A percentile compares a stretch with the other conserved stretches of the same genome.
phyloP scores from a whole-genome alignment of 1,140 invertebrate species.

The Thalassaphorura encarpata region DNA sequence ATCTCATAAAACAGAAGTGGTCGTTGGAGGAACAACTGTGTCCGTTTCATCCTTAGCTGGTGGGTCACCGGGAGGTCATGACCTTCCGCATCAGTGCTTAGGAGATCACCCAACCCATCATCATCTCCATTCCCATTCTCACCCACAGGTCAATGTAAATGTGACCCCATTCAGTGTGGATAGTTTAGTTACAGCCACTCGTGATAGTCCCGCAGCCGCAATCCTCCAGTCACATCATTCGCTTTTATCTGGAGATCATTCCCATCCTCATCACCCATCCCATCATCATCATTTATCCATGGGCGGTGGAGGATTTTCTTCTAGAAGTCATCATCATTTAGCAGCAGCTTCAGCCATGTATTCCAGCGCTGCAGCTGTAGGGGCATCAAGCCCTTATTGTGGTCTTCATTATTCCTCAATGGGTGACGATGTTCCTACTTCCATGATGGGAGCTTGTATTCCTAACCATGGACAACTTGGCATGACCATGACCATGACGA shows the following conservation, averaged over 20 bases:
- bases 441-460: too few species aligned
- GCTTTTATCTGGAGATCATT: not conserved
- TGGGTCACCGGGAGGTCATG: constrained; percentile 8
- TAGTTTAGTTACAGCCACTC: constrained; percentile 27
- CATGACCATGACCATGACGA: not conserved
- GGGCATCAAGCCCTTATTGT: not conserved
- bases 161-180: constrained; percentile 30
- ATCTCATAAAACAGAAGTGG: constrained; percentile 16
- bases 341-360: not conserved
- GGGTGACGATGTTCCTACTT: not conserved
- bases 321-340: not conserved
- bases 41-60: constrained; percentile 19
- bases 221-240: constrained; percentile 1
- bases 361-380: not conserved
- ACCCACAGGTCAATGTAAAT: too few species aligned
- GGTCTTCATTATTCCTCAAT: not conserved
- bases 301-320: not conserved
- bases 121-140: constrained; percentile 7
- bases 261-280: constrained; percentile 7
- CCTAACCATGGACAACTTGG: constrained; percentile 3
- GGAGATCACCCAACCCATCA: constrained; percentile 15
- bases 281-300: constrained; percentile 12
- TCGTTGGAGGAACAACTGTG: constrained; percentile 5
- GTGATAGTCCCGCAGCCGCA: constrained; percentile 20
- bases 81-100: constrained; percentile 12